These are phyloP conservation scores for Phallusia fumigata DNA, from an alignment of 23 tunicate species.

Conservation along the genomic window DNA sequence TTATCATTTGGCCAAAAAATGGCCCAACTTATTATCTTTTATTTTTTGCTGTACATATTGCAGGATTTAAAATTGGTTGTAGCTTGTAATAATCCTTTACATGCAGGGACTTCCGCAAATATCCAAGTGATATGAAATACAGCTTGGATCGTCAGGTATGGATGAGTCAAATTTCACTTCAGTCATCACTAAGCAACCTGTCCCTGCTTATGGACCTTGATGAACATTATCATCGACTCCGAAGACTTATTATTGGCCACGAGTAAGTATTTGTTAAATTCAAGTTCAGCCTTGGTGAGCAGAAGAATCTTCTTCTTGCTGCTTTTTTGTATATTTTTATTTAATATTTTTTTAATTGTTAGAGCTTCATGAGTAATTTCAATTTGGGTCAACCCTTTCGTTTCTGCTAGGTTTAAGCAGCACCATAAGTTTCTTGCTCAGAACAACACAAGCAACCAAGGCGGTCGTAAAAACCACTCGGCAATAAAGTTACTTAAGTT, in stretches of 20 bases:
- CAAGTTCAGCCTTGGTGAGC: background rate
- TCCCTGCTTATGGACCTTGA: conserved; percentile 66
- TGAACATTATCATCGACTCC: conserved; percentile 40
- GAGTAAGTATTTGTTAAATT: conserved; percentile 37
- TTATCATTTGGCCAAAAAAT: too few species aligned
- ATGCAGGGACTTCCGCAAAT: conserved; percentile 44
- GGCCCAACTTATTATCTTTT: background rate
- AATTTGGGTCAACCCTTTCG: too few species aligned
- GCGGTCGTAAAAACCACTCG: too few species aligned
- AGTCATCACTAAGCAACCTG: conserved; percentile 58
- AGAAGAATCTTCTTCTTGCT: too few species aligned
- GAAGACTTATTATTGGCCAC: conserved; percentile 64
- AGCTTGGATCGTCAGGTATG: conserved; percentile 77
- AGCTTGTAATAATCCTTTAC: too few species aligned
- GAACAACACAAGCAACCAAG: too few species aligned
- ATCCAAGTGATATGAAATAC: conserved; percentile 58
- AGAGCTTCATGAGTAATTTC: too few species aligned
- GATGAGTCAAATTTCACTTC: conserved; percentile 42
- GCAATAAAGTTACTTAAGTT: too few species aligned
- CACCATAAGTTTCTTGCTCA: too few species aligned
- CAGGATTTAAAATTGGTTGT: too few species aligned
- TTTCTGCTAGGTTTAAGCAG: too few species aligned
- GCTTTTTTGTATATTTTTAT: background rate
- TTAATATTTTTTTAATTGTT: background rate
- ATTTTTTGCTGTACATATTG: too few species aligned